These are phyloP conservation scores for Zapornia atra DNA, from an alignment of 2,113 vertebrate species.

Conservation along the genomic window DNA sequence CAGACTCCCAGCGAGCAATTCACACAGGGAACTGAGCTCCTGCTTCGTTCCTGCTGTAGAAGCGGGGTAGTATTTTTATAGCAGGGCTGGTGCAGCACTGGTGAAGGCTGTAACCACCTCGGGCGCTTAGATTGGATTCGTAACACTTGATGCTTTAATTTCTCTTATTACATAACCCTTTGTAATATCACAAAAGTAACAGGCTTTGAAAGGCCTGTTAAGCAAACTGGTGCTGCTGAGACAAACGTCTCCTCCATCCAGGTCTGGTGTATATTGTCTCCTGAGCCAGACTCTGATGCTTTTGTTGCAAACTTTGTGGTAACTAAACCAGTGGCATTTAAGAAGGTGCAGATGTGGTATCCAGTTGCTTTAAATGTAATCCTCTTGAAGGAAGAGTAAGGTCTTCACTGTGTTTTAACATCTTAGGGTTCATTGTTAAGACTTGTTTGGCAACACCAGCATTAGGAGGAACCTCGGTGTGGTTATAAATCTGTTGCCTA, in stretches of 20 bases:
- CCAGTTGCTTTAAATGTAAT: not conserved
- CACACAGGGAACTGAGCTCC: rapidly evolving
- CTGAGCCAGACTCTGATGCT: not conserved
- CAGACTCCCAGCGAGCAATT: not conserved
- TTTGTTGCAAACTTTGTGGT: not conserved
- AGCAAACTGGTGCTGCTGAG: not conserved
- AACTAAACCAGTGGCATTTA: not conserved
- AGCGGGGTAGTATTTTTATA: not conserved
- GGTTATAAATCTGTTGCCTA: not conserved
- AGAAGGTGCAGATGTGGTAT: not conserved
- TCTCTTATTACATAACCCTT: not conserved
- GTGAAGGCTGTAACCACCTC: not conserved
- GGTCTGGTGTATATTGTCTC: not conserved
- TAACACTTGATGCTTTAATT: not conserved
- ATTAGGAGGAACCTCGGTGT: not conserved
- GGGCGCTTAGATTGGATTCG: not conserved
- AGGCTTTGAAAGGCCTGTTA: not conserved
- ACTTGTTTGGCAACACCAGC: not conserved
- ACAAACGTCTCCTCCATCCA: not conserved
- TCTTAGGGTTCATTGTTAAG: not conserved
- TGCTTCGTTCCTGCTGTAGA: rapidly evolving
- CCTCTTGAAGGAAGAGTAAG: not conserved
- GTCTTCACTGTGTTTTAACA: not conserved
- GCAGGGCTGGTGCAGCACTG: not conserved
- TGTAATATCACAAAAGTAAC: not conserved